Percentiles rank a stretch among this genome's conserved stretches.
Conservation (phyloP, 2,797 vertebrate species). For the Sebastes cheni region DNA sequence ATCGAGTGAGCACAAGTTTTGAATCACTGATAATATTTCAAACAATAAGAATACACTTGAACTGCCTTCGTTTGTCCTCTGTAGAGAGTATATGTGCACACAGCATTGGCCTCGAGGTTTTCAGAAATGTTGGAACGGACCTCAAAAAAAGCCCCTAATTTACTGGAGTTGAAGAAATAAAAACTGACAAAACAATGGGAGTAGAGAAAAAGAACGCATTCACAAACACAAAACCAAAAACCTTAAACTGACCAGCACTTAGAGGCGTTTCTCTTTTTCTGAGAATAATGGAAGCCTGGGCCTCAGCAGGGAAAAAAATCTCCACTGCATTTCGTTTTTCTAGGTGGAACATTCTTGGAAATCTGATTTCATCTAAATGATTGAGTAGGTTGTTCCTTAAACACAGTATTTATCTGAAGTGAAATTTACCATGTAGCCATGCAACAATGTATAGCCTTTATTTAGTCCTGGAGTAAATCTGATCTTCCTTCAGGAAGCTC, state of each 20-base stretch:
- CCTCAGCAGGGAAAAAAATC: neutral
- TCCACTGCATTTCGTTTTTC: neutral
- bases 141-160: neutral
- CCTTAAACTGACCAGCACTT: neutral
- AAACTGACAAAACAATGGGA: constrained; percentile 15
- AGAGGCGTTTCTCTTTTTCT: neutral
- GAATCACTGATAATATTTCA: neutral
- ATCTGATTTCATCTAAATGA: neutral
- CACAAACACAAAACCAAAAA: constrained; percentile 10
- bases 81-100: neutral
- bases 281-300: neutral
- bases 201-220: neutral
- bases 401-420: neutral
- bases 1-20: neutral
- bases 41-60: neutral
- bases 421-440: neutral
- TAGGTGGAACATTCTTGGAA: neutral
- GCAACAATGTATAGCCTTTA: neutral
- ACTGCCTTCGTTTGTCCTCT: neutral
- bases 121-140: neutral
- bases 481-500: neutral
- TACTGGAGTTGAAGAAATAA: neutral
- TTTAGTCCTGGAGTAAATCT: neutral
- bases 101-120: neutral
- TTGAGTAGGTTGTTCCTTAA: neutral